Conservation (phyloP, 2,797 vertebrate genomes). For the Cuculus canorus region DNA sequence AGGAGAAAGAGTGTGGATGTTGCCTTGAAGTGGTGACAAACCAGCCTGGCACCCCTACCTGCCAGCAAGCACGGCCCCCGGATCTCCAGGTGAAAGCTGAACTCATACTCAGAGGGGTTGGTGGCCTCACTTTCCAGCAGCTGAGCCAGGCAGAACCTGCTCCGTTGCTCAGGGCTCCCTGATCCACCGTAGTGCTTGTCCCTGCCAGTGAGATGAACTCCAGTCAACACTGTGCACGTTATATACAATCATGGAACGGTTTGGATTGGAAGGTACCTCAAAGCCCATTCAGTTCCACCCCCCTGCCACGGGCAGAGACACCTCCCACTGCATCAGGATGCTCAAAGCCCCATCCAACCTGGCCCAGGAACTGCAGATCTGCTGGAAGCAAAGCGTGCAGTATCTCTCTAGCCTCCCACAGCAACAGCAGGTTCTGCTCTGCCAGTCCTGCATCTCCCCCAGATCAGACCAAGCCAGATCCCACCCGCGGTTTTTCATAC, state of each 20-base stretch:
- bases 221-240: background rate
- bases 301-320: too few species aligned
- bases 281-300: too few species aligned
- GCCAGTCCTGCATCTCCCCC: background rate
- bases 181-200: slow-evolving; percentile 73
- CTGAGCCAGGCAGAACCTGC: slow-evolving; percentile 81
- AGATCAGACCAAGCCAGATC: background rate
- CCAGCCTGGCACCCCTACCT: slow-evolving; percentile 76
- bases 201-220: slow-evolving; percentile 56
- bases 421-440: background rate
- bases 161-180: slow-evolving; percentile 73
- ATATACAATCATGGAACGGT: background rate
- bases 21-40: background rate
- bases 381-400: background rate
- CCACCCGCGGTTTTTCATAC: slow-evolving; percentile 69
- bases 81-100: slow-evolving; percentile 96
- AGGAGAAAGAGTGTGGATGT: background rate
- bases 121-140: slow-evolving; percentile 86
- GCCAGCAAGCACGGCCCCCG: slow-evolving; percentile 90
- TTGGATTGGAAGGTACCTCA: too few species aligned
- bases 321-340: too few species aligned
- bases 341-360: too few species aligned
- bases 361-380: background rate
- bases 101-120: slow-evolving; percentile 93
- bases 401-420: background rate